These are phyloP conservation scores for Helicoverpa armigera DNA, from an alignment of 1,140 invertebrate genomes.

Conservation along the genomic window DNA sequence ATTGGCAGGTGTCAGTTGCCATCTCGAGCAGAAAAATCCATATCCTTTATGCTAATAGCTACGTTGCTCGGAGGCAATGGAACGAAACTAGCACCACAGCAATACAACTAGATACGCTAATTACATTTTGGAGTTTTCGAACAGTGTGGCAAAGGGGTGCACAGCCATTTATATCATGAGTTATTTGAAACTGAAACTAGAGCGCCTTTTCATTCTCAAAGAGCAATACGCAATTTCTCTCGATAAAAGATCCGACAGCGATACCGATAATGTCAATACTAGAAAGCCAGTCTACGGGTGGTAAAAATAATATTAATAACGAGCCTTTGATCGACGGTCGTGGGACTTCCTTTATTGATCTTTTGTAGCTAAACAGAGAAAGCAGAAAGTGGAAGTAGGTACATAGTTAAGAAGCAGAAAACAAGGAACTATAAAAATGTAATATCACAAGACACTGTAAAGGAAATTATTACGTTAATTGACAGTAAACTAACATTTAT, in stretches of 20 bases:
- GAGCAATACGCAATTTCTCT: constrained; percentile 64
- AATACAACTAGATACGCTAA: no score
- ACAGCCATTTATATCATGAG: background rate
- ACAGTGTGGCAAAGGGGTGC: no score
- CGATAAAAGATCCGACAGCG: constrained; percentile 52
- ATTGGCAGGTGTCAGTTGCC: background rate
- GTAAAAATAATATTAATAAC: constrained; percentile 36
- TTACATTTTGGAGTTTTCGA: no score
- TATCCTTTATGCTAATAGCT: no score
- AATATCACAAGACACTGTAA: constrained; percentile 1
- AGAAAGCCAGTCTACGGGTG: constrained; percentile 26
- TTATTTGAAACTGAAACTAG: background rate
- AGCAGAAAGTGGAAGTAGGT: no score
- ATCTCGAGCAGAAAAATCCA: background rate
- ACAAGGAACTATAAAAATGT: no score
- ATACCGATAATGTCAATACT: constrained; percentile 64
- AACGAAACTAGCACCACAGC: no score
- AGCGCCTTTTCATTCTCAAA: constrained; percentile 55
- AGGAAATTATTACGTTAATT: constrained; percentile 17
- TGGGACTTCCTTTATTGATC: background rate
- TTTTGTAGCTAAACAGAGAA: background rate
- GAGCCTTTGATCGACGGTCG: background rate
- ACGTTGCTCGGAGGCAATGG: no score
- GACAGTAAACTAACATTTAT: constrained; percentile 30
- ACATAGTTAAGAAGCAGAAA: no score